Evolutionary conservation across 2,113 vertebrate genomes (phyloP).

Genomic region (Pimephales promelas): DNA sequence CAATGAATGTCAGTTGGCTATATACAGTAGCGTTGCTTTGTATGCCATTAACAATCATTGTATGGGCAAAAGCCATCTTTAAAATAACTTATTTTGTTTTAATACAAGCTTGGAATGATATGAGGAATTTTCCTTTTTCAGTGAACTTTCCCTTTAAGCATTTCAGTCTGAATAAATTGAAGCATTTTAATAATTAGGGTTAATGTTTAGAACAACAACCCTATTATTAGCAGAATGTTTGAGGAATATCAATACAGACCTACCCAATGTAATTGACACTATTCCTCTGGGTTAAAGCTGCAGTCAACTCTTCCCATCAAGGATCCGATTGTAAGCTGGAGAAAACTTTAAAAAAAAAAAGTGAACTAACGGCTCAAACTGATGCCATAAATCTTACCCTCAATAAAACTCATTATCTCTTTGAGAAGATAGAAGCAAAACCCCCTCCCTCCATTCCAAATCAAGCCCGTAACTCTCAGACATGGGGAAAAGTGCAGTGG

Average conservation of each 20-base stretch:
- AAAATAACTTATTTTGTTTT: not conserved
- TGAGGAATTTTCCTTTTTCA: not conserved
- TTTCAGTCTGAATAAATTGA: not conserved
- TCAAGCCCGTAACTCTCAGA: slow-evolving; percentile 18
- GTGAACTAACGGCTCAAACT: not conserved
- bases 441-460: not conserved
- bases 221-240: not conserved
- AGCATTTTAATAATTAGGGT: not conserved
- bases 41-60: not conserved
- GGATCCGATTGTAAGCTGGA: not conserved
- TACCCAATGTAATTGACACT: not conserved
- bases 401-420: slow-evolving; percentile 11
- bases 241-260: not conserved
- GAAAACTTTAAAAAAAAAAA: not conserved
- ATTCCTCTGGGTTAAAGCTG: not conserved
- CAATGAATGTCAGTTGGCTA: no score
- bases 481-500: slow-evolving; percentile 52
- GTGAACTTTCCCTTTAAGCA: not conserved
- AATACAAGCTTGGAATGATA: not conserved
- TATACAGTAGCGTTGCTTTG: no score
- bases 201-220: slow-evolving; percentile 4
- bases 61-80: not conserved
- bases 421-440: not conserved
- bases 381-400: slow-evolving; percentile 32
- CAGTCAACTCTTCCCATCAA: not conserved